These are phyloP conservation scores for Cinara cedri DNA, from an alignment of 2,888 invertebrate species.

Conservation along the genomic window DNA sequence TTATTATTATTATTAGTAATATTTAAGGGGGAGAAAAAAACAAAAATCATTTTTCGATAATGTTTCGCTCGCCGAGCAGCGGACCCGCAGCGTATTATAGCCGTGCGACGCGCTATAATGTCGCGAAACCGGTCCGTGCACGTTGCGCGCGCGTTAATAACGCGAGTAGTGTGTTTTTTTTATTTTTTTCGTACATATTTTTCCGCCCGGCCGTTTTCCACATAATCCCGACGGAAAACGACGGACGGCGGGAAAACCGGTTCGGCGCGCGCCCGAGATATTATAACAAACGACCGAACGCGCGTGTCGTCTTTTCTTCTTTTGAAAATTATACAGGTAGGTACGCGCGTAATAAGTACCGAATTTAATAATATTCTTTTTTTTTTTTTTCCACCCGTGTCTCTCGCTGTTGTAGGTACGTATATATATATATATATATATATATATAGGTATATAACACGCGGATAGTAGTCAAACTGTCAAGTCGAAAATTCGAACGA, in stretches of 20 bases:
- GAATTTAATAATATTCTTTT: background rate
- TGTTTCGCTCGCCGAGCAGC: too few species aligned
- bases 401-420: background rate
- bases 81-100: too few species aligned
- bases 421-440: too few species aligned
- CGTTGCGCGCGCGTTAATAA: too few species aligned
- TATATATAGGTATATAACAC: slow-evolving; percentile 4
- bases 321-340: background rate
- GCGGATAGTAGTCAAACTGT: slow-evolving; percentile 5
- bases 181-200: background rate
- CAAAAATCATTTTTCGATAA: too few species aligned
- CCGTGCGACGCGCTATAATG: background rate
- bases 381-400: background rate
- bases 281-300: background rate
- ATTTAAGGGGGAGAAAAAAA: too few species aligned
- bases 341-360: background rate
- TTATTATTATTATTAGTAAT: too few species aligned
- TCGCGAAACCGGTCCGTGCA: background rate
- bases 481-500: slow-evolving; percentile 17
- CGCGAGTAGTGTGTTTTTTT: background rate
- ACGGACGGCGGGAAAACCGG: too few species aligned
- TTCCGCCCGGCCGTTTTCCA: too few species aligned
- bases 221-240: too few species aligned
- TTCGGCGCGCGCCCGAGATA: too few species aligned
- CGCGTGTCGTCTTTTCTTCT: slow-evolving; percentile 6